Base-by-base conservation (phyloP, 1,140 invertebrate species). In the Scaptomyza pallida region DNA sequence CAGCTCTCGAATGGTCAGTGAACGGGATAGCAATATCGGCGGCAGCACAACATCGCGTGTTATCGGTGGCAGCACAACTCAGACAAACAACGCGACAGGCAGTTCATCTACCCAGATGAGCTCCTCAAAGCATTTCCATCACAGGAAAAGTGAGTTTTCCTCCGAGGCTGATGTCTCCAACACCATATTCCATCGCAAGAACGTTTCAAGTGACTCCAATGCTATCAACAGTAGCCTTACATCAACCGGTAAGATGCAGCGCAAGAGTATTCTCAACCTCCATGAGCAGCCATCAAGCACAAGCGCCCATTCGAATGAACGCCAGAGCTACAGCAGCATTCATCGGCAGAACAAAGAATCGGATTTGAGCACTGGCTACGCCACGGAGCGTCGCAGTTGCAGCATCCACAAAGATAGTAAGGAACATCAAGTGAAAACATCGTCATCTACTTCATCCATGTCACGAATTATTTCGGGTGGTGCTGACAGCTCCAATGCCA, bases 181-280 rank as follows among this genome's bases (percentile, higher is more conserved):
- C 72, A 93, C 95, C 15, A 94, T 97, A 16, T 93, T 97, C 3
- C 95, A 96, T 88, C 93, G 96, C 10, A 95, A 95, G 78, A 94
- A 94, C 17, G 93, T 10, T 8, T 57, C 79, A 9, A 74, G 40
- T 12, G 89, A 91, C 12, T 75, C 73, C 3, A 72, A 81, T 54
- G 70, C 72, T 2, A 67, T 71, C 30, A 89, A 94, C 8, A 78
- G 94, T 5, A 88, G 94, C 3, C 94, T 94, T 4, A 95, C 95
- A n/a, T 94, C 95, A 0, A 95, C 95, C 1, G 95, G 95, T 13
- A 94, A 95, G 10, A 94, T 95, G 75, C 95, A 96, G 81, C 93
- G 95, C 23, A 96, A 96, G 89, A 96, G 95, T 51, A 95, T 96
- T 17, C 94, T 94, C 0, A 96, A 96, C 86, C 91, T 96, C 0